Conservation (phyloP, 2,888 invertebrate species). For the Arge pagana region DNA sequence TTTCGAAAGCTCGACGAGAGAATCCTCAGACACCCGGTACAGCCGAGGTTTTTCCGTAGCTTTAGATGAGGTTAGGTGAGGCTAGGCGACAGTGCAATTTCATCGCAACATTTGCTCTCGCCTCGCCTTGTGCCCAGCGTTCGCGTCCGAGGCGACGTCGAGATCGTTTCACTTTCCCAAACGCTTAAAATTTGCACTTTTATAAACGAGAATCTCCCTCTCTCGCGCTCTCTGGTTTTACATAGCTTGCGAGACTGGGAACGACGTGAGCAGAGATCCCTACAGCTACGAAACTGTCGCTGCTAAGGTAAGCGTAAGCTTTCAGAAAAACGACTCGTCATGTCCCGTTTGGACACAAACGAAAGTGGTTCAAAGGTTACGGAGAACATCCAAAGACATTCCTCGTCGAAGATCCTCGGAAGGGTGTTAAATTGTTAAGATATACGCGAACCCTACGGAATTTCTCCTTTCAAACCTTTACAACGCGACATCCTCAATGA, state of each 20-base stretch:
- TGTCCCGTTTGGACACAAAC: no score
- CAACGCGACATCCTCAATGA: slow-evolving; percentile 9
- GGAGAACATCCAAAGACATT: no score
- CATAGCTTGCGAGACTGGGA: no score
- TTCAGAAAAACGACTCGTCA: no score
- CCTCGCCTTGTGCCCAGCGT: neutral
- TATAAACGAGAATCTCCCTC: slow-evolving; percentile 26
- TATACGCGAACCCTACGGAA: slow-evolving; percentile 1
- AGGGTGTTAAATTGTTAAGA: slow-evolving; percentile 5
- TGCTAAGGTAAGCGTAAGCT: no score
- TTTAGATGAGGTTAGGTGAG: neutral
- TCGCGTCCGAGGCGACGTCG: slow-evolving; percentile 22
- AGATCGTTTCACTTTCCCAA: slow-evolving; percentile 42
- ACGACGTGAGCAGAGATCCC: no score
- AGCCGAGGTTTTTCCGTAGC: no score
- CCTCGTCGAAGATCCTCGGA: no score
- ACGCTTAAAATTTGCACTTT: slow-evolving; percentile 50
- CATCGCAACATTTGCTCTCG: slow-evolving; percentile 30
- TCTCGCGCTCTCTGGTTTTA: neutral
- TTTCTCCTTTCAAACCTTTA: slow-evolving; percentile 5
- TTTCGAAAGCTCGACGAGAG: no score
- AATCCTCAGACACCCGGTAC: no score
- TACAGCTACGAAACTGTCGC: no score
- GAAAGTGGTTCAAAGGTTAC: no score
- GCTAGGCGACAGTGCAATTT: slow-evolving; percentile 45